A percentile compares a stretch with the other conserved stretches of the same genome.
Conservation (phyloP, 2,888 invertebrate genomes). For the Leptinotarsa peninsularis region DNA sequence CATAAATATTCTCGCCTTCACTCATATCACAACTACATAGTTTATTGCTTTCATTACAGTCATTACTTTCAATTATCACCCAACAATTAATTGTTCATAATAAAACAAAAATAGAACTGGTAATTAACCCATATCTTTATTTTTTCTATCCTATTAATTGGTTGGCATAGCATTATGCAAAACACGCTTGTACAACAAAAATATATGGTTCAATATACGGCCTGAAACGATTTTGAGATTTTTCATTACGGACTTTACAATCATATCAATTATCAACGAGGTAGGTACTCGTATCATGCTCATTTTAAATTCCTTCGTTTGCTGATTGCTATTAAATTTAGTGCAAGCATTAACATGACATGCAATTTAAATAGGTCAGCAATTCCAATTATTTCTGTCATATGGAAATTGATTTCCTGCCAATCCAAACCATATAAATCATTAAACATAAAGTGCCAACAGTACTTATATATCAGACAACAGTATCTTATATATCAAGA, state of each 20-base stretch:
- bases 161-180: not conserved
- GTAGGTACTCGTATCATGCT: no score
- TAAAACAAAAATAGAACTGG: conserved; percentile 1
- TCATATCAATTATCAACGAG: not conserved
- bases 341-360: no score
- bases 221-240: not conserved
- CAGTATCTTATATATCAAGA: no score
- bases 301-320: no score
- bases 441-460: no score
- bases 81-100: conserved; percentile 14
- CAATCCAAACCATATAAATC: no score
- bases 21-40: not conserved
- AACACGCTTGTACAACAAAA: not conserved
- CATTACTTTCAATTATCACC: conserved; percentile 9
- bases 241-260: not conserved
- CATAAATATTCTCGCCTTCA: not conserved
- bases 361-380: no score
- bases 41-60: conserved; percentile 1
- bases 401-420: no score
- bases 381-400: no score
- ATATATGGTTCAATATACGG: not conserved
- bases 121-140: conserved; percentile 10
- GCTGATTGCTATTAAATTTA: no score
- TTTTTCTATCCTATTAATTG: not conserved
- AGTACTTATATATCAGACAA: no score